These are phyloP conservation scores for Drosophila kurseongensis DNA, from an alignment of 1,140 invertebrate genomes.

Conservation along the genomic window DNA sequence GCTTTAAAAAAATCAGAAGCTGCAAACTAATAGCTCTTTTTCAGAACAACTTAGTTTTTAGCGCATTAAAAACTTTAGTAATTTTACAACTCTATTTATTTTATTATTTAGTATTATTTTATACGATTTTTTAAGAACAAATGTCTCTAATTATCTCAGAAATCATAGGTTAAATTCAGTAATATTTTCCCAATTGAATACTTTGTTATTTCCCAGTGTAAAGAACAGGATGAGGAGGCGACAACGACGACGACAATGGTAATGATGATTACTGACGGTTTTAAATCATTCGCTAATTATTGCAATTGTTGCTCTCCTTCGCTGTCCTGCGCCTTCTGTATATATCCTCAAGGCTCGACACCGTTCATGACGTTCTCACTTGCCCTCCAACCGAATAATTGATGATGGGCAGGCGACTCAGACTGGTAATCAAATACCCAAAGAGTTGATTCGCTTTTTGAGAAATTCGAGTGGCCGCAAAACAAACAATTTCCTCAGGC, in stretches of 20 bases:
- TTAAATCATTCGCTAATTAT: conserved; percentile 83
- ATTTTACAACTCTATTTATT: too few relatives aligned
- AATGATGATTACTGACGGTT: conserved; percentile 83
- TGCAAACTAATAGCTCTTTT: too few relatives aligned
- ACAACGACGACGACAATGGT: conserved; percentile 62
- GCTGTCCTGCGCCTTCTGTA: conserved; percentile 5
- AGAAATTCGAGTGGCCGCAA: conserved; percentile 45
- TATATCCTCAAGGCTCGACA: conserved; percentile 11
- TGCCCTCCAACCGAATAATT: conserved; percentile 57
- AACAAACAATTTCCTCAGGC: conserved; percentile 46
- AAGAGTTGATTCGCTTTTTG: conserved; percentile 68
- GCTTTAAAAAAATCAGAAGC: too few relatives aligned
- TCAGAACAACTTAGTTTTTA: too few relatives aligned
- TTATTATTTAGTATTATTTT: too few relatives aligned
- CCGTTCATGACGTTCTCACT: conserved; percentile 52
- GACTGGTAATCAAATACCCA: conserved; percentile 67
- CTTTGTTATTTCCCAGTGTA: conserved; percentile 5
- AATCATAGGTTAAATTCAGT: too few relatives aligned
- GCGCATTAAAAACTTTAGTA: too few relatives aligned
- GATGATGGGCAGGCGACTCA: conserved; percentile 59
- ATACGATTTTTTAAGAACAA: too few relatives aligned
- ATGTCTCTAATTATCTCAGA: too few relatives aligned
- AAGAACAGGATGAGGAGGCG: conserved; percentile 1
- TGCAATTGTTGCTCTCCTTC: conserved; percentile 70
- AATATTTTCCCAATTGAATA: too few relatives aligned